phyloP scores from a whole-genome alignment of 2,888 invertebrate genomes.

The Phaedon cochleariae region DNA sequence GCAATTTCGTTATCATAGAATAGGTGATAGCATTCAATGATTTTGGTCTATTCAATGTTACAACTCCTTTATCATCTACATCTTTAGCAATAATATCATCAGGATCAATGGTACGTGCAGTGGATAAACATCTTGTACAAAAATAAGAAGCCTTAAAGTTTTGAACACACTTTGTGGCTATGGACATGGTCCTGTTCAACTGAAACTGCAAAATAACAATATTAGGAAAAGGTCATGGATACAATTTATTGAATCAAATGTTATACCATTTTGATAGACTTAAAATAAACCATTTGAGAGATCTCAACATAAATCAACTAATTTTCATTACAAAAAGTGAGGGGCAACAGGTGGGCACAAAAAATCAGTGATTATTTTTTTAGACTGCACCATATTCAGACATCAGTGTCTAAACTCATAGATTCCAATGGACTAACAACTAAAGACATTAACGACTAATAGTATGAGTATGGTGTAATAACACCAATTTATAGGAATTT shows the following conservation, averaged over 20 bases:
- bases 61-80: constrained; percentile 8
- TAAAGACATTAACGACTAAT: no score
- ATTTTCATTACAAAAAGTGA: no score
- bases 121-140: background rate
- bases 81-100: background rate
- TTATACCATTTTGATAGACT: background rate
- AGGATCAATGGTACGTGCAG: background rate
- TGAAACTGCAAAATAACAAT: background rate
- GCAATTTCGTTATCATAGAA: constrained; percentile 7
- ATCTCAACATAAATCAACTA: no score
- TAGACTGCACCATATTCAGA: no score
- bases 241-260: background rate
- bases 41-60: constrained; percentile 13
- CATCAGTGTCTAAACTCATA: no score
- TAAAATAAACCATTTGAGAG: no score
- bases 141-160: background rate
- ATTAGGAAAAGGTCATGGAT: background rate
- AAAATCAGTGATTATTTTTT: no score
- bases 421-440: no score
- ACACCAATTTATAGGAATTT: no score
- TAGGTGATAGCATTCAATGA: background rate
- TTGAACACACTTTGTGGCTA: background rate
- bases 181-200: background rate
- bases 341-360: no score
- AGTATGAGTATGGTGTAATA: no score